phyloP scores from a whole-genome alignment of 2,888 invertebrate genomes.

The Lithosia quadra region DNA sequence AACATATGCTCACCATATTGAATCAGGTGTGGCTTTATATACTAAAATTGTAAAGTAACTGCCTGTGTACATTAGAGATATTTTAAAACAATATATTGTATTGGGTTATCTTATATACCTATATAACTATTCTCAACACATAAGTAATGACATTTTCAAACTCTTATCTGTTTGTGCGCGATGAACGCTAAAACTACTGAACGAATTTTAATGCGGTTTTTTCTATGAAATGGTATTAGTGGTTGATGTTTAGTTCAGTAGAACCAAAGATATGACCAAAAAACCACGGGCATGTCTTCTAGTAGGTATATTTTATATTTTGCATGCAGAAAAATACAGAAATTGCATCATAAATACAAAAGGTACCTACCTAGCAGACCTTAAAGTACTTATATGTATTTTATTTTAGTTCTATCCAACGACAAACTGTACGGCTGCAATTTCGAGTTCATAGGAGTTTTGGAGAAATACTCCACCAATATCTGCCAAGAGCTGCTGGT shows the following conservation, averaged over 20 bases:
- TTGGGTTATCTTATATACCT: too few species aligned
- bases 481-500: conserved; percentile 92
- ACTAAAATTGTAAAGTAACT: not conserved
- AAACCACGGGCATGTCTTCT: too few species aligned
- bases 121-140: too few species aligned
- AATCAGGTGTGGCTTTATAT: conserved; percentile 87
- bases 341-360: not conserved
- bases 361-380: not conserved
- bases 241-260: too few species aligned
- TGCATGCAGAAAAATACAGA: not conserved
- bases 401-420: conserved; percentile 93
- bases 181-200: too few species aligned
- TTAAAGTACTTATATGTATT: not conserved
- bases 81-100: too few species aligned
- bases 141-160: too few species aligned
- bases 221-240: too few species aligned
- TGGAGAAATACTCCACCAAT: conserved; percentile 92
- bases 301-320: not conserved
- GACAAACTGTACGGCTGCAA: conserved; percentile 97
- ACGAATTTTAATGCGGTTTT: too few species aligned
- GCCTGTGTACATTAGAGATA: too few species aligned
- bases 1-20: conserved; percentile 94
- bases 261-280: too few species aligned
- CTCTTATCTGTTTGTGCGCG: too few species aligned
- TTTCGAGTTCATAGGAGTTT: conserved; percentile 93